Base-by-base conservation (phyloP, 2,888 invertebrate species). In the Agrochola litura region DNA sequence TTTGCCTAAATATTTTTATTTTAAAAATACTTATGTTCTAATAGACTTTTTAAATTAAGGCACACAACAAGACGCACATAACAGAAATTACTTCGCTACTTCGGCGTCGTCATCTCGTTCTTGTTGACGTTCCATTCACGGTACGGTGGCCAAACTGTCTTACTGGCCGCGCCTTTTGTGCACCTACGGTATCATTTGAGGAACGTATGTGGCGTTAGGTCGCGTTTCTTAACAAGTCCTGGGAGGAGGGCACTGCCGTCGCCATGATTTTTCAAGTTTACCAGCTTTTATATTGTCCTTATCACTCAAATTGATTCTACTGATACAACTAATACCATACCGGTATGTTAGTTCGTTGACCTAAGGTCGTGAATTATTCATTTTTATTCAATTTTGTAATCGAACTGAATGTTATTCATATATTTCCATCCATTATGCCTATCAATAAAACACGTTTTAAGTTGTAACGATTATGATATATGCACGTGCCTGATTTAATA, bases 331-430 rank as follows among this genome's bases (percentile, higher is more conserved):
- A 19, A 16, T 58, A 46, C 14, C 4, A 43, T 60, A 61, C 41
- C 2, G 37, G 52, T 64, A 9, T 19, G 43, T 9, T 14, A 66
- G 80, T 61, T 77, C 49, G 10, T 30, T 81, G 72, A 82, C 72
- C 58, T 65, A 16, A 54, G 14, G 6, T 43, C 25, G 19, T 78
- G 65, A 82, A 82, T 81, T 65, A 81, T 77, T 82, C 22, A 79
- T 72, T 72, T 78, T 79, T 65, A 71, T 81, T 63, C 14, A 63
- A 30, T 67, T 61, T 69, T 43, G 60, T 56, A 30, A 58, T 65
- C 2, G 3, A 71, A 63, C 25, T 43, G 81, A 76, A 82, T 82
- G 14, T 43, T 72, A 77, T 80, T 63, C 76, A 80, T 81, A 69
- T 56, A 81, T 81, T 82, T 72, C 60, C 68, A 82, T 77, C 12